Evolutionary conservation across 2,797 vertebrate genomes (phyloP), one percentile per base, ranked within the genome.

Genomic region (Eulemur albifrons): DNA sequence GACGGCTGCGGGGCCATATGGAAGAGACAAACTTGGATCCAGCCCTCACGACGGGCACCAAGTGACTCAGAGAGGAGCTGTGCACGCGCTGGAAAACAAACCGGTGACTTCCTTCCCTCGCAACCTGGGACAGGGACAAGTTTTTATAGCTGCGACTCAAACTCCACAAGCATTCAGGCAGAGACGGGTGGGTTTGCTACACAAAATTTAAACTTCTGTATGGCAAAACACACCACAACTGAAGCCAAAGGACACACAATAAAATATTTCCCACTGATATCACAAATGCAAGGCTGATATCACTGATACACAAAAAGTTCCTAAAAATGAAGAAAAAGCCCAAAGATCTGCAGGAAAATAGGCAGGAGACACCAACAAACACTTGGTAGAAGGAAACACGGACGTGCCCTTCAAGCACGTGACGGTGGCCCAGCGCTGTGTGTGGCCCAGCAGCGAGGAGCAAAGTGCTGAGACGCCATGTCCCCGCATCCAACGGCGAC

Each of bases 251-350:
- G 54, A 10, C 15, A 18, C 38, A 7, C 4, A 2, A n/a, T 32
- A 52, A 23, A 9, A 8, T 12, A 4, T n/a, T 5, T 7, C 1
- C 13, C 7, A 4, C 18, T 0, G 17, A 2, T 0, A 0, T 1
- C 52, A 6, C 20, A 59, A 45, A 25, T 0, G 0, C 20, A 45
- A 75, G n/a, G 57, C 21, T 48, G 4, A 17, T 8, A 17, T 5
- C 25, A 3, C 45, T 0, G 15, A 52, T 7, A 10, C 5, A 1
- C 10, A 11, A 1, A 8, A 21, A 4, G n/a, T 3, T 40, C 61
- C 85, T 52, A 0, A 30, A 25, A 69, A 27, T 25, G 15, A 18
- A 63, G 52, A 23, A 20, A 17, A 35, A 12, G 11, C 1, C 87
- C 21, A 32, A 32, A 2, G 4, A 38, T 27, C 67, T n/a, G 20